A percentile compares a stretch with the other conserved stretches of the same genome.
Conservation (phyloP, 2,113 vertebrate genomes). For the Cyprinus carpio region DNA sequence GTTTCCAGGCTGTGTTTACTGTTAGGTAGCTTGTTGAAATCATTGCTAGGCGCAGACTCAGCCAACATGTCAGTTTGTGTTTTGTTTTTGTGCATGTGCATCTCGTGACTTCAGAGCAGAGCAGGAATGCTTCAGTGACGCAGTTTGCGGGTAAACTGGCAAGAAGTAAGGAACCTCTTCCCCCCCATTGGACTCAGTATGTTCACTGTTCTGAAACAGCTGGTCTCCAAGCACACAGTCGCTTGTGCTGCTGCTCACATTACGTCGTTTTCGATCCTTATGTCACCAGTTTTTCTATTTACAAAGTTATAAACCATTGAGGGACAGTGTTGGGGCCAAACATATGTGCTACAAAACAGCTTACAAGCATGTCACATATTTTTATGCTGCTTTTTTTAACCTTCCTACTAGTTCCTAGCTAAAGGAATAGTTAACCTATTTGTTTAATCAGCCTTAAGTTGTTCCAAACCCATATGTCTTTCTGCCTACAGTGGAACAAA, state of each 20-base stretch:
- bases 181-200: conserved; percentile 21
- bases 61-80: conserved; percentile 14
- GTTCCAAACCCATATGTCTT: not conserved
- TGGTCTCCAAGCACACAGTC: conserved; percentile 63
- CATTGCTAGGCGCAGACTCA: conserved; percentile 25
- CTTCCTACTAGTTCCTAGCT: not conserved
- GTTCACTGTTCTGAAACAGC: conserved; percentile 73
- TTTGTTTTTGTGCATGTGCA: not conserved
- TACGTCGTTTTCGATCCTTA: no score
- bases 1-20: conserved; percentile 26
- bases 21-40: conserved; percentile 24
- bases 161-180: conserved; percentile 69
- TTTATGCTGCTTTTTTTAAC: no score
- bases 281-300: conserved; percentile 3
- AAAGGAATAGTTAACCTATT: not conserved
- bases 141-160: conserved; percentile 64
- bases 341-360: not conserved
- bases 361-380: not conserved
- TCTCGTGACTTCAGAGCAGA: conserved; percentile 3
- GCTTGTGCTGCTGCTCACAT: not conserved
- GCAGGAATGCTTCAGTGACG: conserved; percentile 64
- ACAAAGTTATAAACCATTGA: not conserved
- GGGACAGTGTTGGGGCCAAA: not conserved
- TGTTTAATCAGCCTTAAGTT: not conserved
- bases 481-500: not conserved